Percentiles rank a stretch among this genome's conserved stretches.
Evolutionary conservation across 2,888 invertebrate genomes (phyloP).

Genomic region (Craniophora ligustri): DNA sequence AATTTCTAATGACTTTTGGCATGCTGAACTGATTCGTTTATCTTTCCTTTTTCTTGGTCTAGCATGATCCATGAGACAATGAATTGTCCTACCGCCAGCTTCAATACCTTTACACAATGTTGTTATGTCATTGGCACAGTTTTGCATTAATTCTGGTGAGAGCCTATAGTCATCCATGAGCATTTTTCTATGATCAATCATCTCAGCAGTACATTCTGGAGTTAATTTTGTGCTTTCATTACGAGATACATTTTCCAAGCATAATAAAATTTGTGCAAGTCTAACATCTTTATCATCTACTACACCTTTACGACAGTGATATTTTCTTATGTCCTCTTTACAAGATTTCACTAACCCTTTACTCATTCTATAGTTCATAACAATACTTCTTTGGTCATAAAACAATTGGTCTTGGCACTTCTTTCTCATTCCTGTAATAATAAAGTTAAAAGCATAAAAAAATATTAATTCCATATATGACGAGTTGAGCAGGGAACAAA

Average conservation of each 20-base stretch:
- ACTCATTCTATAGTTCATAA: conserved; percentile 96
- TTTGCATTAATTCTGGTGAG: conserved; percentile 96
- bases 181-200: conserved; percentile 96
- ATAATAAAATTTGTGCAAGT: conserved; percentile 96
- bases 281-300: conserved; percentile 95
- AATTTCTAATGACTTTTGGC: conserved; percentile 93
- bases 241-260: conserved; percentile 94
- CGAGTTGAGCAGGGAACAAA: too few relatives aligned
- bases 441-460: not conserved
- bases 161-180: conserved; percentile 97
- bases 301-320: conserved; percentile 95
- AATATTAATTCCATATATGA: not conserved
- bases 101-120: conserved; percentile 92
- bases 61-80: conserved; percentile 97
- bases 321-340: conserved; percentile 95
- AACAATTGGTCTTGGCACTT: conserved; percentile 95
- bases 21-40: conserved; percentile 90
- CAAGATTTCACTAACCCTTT: conserved; percentile 96
- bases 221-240: conserved; percentile 92
- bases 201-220: conserved; percentile 95
- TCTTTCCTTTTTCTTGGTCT: conserved; percentile 90
- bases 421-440: conserved; percentile 86
- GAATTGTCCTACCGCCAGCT: conserved; percentile 96
- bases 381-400: conserved; percentile 95
- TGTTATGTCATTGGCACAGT: conserved; percentile 95